Base-by-base conservation (phyloP, 2,113 vertebrate genomes). In the Sarotherodon lohbergeri region DNA sequence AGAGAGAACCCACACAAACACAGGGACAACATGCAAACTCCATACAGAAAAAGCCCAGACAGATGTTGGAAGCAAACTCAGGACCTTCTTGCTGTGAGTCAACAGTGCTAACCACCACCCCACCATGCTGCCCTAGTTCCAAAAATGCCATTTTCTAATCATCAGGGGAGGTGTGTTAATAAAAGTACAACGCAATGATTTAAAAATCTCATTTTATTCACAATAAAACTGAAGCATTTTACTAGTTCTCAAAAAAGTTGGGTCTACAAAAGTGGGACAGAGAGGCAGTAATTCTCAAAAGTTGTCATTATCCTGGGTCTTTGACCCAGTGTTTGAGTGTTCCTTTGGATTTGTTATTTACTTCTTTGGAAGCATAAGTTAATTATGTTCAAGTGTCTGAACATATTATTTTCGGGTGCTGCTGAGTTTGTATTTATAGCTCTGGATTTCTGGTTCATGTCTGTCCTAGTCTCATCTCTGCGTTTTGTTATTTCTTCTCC, bases 401-500 rank as follows among this genome's bases (percentile, higher is more conserved):
- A 66, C 32, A 66, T 39, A n/a, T 39, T 39, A 39, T 66, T 39
- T 66, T 39, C 17, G 0, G 32, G 17, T 39, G 61, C 32, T 6
- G 0, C 34, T 66, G 34, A 66, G 61, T 39, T 66, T 66, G 34
- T 13, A 39, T 39, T 66, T 66, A 39, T 66, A 39, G 61, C 39
- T 66, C 3, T 66, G 6, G 61, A 66, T 66, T 39, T 66, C 61
- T 66, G 3, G 61, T 63, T 63, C 32, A 36, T 36, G 32, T 39
- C 61, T 66, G 61, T 7, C 61, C 1, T 66, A 39, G 61, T n/a
- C 61, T 66, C 17, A 36, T n/a, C 6, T 12, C 17, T 39, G 61
- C 0, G 0, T 66, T 66, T 66, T 66, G 61, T 0, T 36, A 0
- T 66, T 66, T 36, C 32, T 66, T 36, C 61, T 16, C 29, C 59